These are phyloP conservation scores for Antheraea assamensis DNA, from an alignment of 2,888 invertebrate genomes.

Conservation along the genomic window DNA sequence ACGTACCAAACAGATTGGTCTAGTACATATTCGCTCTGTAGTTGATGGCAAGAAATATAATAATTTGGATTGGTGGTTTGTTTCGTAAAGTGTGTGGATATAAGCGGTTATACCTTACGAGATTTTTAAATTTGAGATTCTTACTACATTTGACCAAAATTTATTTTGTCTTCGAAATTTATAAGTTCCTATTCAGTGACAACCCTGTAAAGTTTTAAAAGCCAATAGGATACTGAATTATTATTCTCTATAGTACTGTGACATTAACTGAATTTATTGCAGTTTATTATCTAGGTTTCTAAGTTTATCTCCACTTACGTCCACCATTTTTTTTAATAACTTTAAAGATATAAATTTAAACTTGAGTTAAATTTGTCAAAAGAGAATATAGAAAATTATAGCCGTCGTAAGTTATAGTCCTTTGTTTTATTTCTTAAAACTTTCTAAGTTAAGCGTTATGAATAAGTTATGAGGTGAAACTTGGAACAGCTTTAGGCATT, in stretches of 20 bases:
- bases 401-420: background rate
- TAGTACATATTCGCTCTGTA: too few species aligned
- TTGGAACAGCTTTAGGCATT: background rate
- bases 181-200: background rate
- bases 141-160: background rate
- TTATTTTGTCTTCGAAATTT: background rate
- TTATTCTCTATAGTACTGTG: too few species aligned
- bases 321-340: too few species aligned
- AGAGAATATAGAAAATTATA: background rate
- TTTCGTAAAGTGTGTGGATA: too few species aligned
- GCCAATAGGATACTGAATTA: too few species aligned
- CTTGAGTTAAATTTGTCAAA: background rate
- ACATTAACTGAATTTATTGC: background rate
- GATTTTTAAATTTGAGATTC: too few species aligned
- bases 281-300: too few species aligned
- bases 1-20: too few species aligned
- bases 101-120: too few species aligned
- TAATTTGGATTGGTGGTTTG: background rate
- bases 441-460: background rate
- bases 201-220: background rate
- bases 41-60: background rate
- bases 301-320: too few species aligned
- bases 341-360: background rate
- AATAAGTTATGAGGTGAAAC: constrained; percentile 6
- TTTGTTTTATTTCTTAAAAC: background rate